These are phyloP conservation scores for Eudyptes chrysolophus DNA, from an alignment of 2,113 vertebrate genomes.

Conservation along the genomic window DNA sequence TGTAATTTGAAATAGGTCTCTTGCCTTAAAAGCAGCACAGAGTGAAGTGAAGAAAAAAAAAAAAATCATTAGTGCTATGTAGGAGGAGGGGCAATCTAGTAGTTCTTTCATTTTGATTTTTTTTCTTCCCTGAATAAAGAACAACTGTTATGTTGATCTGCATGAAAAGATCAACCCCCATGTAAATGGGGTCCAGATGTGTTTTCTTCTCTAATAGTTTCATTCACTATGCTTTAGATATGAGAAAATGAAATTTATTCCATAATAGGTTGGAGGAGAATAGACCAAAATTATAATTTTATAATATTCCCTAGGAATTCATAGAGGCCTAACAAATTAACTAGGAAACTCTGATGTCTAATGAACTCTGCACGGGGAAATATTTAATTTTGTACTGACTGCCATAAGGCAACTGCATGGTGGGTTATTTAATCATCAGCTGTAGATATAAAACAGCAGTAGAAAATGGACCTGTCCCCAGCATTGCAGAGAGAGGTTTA, in stretches of 20 bases:
- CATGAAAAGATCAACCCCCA: slow-evolving; percentile 56
- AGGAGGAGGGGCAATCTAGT: background rate
- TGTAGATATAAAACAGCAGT: slow-evolving; percentile 40
- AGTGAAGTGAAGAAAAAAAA: background rate
- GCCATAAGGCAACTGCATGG: slow-evolving; percentile 52
- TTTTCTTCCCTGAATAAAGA: background rate
- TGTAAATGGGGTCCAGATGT: slow-evolving; percentile 55
- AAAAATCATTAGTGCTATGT: background rate
- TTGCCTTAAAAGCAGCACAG: background rate
- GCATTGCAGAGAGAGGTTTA: background rate
- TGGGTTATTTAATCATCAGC: slow-evolving; percentile 66
- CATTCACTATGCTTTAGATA: slow-evolving; percentile 45
- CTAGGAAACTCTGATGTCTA: slow-evolving; percentile 60
- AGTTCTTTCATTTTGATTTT: background rate
- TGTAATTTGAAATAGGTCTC: background rate
- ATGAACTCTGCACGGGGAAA: slow-evolving; percentile 69
- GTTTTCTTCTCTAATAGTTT: slow-evolving; percentile 57
- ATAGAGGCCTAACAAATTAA: slow-evolving; percentile 66
- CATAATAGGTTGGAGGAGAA: slow-evolving; percentile 52
- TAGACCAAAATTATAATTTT: slow-evolving; percentile 64
- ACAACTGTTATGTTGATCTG: slow-evolving; percentile 15
- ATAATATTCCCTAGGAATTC: slow-evolving; percentile 66
- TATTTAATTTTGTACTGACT: slow-evolving; percentile 63
- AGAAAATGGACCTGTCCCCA: background rate
- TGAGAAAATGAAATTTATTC: slow-evolving; percentile 44